These are phyloP conservation scores for Rhodophaea formosa DNA, from an alignment of 2,888 invertebrate species.

Conservation along the genomic window DNA sequence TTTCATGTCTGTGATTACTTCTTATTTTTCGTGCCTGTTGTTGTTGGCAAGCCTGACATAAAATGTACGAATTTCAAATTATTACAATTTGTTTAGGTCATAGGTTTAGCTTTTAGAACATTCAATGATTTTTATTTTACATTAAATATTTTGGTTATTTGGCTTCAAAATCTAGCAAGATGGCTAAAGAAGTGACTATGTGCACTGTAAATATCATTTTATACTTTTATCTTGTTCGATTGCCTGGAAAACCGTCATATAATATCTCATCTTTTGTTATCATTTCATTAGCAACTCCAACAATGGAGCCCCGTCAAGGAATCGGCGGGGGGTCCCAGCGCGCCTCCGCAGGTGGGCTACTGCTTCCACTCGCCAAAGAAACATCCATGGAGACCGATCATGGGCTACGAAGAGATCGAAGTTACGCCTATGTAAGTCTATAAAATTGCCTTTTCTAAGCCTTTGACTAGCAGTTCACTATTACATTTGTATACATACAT, in stretches of 20 bases:
- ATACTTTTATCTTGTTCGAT: background rate
- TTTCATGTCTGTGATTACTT: too few relatives aligned
- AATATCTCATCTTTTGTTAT: too few relatives aligned
- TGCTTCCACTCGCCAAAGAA: slow-evolving; percentile 87
- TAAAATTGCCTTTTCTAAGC: too few relatives aligned
- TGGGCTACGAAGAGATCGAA: slow-evolving; percentile 89
- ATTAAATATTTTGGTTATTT: background rate
- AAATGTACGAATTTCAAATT: slow-evolving; percentile 6
- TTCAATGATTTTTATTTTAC: background rate
- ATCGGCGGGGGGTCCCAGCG: slow-evolving; percentile 81
- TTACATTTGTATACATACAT: too few relatives aligned
- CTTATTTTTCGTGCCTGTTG: background rate
- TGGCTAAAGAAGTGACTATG: slow-evolving; percentile 76
- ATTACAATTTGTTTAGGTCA: slow-evolving; percentile 3
- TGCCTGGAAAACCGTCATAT: too few relatives aligned
- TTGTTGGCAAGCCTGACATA: background rate
- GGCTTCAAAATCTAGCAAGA: slow-evolving; percentile 39
- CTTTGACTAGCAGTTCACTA: too few relatives aligned
- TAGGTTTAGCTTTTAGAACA: background rate
- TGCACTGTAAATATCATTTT: slow-evolving; percentile 60
- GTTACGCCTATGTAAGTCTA: slow-evolving; percentile 84
- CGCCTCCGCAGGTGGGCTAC: slow-evolving; percentile 84
- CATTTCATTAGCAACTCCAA: slow-evolving; percentile 85
- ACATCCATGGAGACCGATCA: slow-evolving; percentile 90
- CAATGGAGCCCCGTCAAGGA: slow-evolving; percentile 88